phyloP scores from a whole-genome alignment of 1,140 invertebrate genomes.

The Trichonephila inaurata region DNA sequence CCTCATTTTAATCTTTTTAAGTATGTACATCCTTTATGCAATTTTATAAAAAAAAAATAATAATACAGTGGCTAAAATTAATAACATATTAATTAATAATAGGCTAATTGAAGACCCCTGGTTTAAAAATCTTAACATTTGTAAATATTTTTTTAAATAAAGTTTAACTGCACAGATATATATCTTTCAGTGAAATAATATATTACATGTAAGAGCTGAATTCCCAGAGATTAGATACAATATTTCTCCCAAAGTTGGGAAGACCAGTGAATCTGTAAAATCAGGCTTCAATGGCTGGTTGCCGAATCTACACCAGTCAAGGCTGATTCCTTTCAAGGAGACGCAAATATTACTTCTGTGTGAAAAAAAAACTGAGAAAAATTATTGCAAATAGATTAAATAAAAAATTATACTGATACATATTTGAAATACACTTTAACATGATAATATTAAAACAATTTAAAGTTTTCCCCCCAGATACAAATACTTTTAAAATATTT shows the following conservation, averaged over 20 bases:
- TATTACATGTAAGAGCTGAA: conserved; percentile 49
- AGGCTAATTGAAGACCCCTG: background rate
- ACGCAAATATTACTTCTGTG: conserved; percentile 51
- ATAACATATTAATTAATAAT: too few species aligned
- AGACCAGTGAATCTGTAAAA: conserved; percentile 35
- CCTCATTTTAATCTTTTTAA: too few species aligned
- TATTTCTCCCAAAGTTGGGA: conserved; percentile 44
- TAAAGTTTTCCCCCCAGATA: background rate
- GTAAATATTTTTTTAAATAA: background rate
- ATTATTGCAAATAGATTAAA: conserved; percentile 70
- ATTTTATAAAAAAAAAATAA: too few species aligned
- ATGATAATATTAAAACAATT: background rate
- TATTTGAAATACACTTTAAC: background rate
- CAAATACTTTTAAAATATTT: background rate
- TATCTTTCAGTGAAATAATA: conserved; percentile 58
- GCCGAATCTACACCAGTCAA: conserved; percentile 49
- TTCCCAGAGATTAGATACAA: conserved; percentile 58
- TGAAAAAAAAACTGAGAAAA: conserved; percentile 70
- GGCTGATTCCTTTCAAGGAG: conserved; percentile 42
- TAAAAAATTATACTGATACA: background rate
- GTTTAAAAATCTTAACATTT: background rate
- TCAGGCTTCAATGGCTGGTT: conserved; percentile 50
- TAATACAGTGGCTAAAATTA: too few species aligned
- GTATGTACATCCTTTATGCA: too few species aligned
- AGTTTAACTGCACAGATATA: conserved; percentile 11